Evolutionary conservation across 2,888 invertebrate species (phyloP).

Genomic region (Prenolepis imparis): DNA sequence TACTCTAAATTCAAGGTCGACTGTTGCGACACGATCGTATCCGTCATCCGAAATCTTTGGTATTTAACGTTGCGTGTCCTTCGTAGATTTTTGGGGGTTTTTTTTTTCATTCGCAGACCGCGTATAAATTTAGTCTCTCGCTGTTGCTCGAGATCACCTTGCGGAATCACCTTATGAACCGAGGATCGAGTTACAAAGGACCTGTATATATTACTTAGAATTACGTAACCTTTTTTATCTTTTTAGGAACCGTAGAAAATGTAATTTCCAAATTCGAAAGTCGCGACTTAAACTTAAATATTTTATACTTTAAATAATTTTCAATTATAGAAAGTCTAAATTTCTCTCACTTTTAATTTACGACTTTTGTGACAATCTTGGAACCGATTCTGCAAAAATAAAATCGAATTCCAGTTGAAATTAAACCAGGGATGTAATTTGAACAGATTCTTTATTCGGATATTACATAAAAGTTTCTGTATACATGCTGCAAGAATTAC

Average conservation of each 20-base stretch:
- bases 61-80: conserved; percentile 15
- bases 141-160: conserved; percentile 34
- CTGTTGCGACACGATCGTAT: conserved; percentile 44
- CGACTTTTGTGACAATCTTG: not conserved
- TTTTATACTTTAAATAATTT: not conserved
- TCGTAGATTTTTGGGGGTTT: not conserved
- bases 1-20: conserved; percentile 49
- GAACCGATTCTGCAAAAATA: not conserved
- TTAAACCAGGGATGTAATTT: not conserved
- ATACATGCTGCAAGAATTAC: conserved; percentile 1
- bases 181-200: conserved; percentile 8
- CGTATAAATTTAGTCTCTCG: conserved; percentile 1
- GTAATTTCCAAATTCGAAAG: conserved; percentile 6
- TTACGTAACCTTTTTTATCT: not conserved
- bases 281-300: not conserved
- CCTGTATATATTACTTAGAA: not conserved
- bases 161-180: not conserved
- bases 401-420: not conserved
- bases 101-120: not conserved
- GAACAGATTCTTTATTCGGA: not conserved
- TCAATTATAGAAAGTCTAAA: not conserved
- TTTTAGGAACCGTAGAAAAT: not conserved
- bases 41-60: conserved; percentile 38
- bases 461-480: not conserved
- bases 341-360: not conserved